Percentiles rank a stretch among this genome's conserved stretches.
Conservation (phyloP, 2,888 invertebrate species). For the Xestoiulus laeticollis region DNA sequence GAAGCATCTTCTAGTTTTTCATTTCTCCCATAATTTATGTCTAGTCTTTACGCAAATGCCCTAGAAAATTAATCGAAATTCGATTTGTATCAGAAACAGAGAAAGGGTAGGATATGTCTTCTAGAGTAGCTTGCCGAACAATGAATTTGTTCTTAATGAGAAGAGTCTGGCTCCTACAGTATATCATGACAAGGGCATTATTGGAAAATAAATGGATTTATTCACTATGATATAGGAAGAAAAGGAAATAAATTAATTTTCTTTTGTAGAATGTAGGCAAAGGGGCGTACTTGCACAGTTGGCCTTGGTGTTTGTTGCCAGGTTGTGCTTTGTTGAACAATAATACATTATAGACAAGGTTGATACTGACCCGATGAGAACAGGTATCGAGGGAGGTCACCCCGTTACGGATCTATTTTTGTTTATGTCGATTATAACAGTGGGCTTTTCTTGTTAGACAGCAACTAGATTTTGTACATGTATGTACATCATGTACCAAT, state of each 20-base stretch:
- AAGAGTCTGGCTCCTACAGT: neutral
- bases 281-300: neutral
- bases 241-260: neutral
- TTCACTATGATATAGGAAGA: neutral
- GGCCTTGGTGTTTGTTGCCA: neutral
- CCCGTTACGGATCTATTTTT: too few relatives aligned
- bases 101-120: neutral
- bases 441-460: too few relatives aligned
- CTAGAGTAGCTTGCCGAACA: neutral
- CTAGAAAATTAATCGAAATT: neutral
- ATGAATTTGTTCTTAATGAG: neutral
- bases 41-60: neutral
- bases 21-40: neutral
- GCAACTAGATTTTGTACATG: too few relatives aligned
- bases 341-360: too few relatives aligned
- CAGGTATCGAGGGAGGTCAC: too few relatives aligned
- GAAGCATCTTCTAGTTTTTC: too few relatives aligned
- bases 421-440: too few relatives aligned
- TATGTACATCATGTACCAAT: too few relatives aligned
- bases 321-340: neutral
- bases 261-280: neutral
- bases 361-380: neutral
- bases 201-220: neutral
- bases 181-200: neutral
- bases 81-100: neutral